Percentiles rank a stretch among this genome's conserved stretches.
These are phyloP conservation scores for Megalopta genalis DNA, from an alignment of 1,140 invertebrate genomes.

Conservation along the genomic window DNA sequence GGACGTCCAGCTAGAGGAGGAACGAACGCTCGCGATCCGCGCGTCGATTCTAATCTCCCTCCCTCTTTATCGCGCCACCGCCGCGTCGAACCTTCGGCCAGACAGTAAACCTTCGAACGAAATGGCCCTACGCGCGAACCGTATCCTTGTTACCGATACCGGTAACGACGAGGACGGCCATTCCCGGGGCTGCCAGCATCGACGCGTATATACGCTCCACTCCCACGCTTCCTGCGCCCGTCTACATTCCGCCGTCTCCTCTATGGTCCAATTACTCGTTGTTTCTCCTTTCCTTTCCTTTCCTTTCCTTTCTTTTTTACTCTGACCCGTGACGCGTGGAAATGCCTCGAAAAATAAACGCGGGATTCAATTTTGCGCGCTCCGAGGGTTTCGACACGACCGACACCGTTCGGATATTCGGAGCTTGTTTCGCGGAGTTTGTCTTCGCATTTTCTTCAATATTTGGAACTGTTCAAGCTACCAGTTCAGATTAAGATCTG, in stretches of 20 bases:
- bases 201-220: slow-evolving; percentile 37
- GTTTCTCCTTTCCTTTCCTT: neutral
- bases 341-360: neutral
- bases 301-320: too few species aligned
- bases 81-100: slow-evolving; percentile 40
- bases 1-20: slow-evolving; percentile 4
- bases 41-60: slow-evolving; percentile 58
- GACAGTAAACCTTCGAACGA: slow-evolving; percentile 63
- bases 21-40: slow-evolving; percentile 5
- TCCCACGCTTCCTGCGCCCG: slow-evolving; percentile 59
- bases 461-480: too few species aligned
- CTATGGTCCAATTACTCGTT: slow-evolving; percentile 33
- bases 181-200: slow-evolving; percentile 41
- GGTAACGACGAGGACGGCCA: slow-evolving; percentile 63
- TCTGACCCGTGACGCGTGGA: neutral
- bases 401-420: too few species aligned
- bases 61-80: slow-evolving; percentile 35
- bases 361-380: too few species aligned
- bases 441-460: too few species aligned
- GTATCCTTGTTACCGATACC: slow-evolving; percentile 66
- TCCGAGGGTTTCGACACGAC: too few species aligned
- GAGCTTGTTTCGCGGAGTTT: too few species aligned
- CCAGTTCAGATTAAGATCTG: too few species aligned
- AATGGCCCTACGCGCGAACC: slow-evolving; percentile 53
- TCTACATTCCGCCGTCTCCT: slow-evolving; percentile 35